Percentiles rank a stretch among this genome's conserved stretches.
Evolutionary conservation across 2,797 vertebrate genomes (phyloP).

Genomic region (Oreonectes daqikongensis): DNA sequence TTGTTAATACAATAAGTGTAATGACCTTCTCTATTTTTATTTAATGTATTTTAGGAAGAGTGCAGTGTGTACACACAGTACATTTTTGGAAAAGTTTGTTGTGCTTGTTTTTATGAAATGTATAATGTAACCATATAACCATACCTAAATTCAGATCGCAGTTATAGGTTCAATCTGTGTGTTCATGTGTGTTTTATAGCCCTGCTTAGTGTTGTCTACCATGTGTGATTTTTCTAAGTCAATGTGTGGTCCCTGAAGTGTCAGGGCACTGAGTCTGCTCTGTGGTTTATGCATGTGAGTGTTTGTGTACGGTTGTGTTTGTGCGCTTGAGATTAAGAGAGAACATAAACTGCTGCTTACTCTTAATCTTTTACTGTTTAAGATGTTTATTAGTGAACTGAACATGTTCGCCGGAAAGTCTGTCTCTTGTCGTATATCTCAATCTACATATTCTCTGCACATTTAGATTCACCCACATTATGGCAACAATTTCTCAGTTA

Average conservation of each 20-base stretch:
- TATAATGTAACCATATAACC: conserved; percentile 3
- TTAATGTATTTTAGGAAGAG: too few relatives aligned
- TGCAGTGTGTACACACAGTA: background rate
- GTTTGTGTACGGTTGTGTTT: conserved; percentile 55
- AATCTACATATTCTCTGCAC: background rate
- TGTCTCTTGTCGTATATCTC: conserved; percentile 10
- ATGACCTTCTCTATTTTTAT: too few relatives aligned
- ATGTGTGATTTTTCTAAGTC: conserved; percentile 67
- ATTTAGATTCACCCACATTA: background rate
- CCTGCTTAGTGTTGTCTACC: conserved; percentile 62
- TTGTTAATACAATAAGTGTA: too few relatives aligned
- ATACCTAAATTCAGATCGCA: conserved; percentile 13
- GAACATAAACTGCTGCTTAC: conserved; percentile 63
- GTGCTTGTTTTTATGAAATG: background rate
- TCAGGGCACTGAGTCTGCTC: conserved; percentile 66
- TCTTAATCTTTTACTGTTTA: conserved; percentile 69
- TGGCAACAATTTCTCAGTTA: background rate
- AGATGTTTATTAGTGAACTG: conserved; percentile 69
- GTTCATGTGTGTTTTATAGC: conserved; percentile 48
- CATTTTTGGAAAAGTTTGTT: background rate
- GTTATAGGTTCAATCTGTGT: conserved; percentile 50
- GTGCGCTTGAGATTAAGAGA: conserved; percentile 56
- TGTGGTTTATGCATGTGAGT: conserved; percentile 66
- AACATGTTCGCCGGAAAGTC: conserved; percentile 65
- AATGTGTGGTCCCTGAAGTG: conserved; percentile 76